These are phyloP conservation scores for Columba janthina DNA, from an alignment of 2,113 vertebrate genomes.

Conservation along the genomic window DNA sequence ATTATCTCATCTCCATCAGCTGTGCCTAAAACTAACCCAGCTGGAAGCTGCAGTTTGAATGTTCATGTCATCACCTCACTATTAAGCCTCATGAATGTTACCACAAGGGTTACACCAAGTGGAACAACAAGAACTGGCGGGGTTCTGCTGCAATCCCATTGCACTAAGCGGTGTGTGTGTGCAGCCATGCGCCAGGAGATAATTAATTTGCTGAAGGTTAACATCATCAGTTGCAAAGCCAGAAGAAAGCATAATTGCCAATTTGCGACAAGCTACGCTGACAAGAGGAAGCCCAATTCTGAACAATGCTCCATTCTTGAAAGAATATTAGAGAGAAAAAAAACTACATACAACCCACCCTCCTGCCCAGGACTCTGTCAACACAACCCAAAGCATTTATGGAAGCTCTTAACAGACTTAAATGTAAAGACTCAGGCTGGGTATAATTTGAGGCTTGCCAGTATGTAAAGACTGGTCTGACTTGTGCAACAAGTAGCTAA, in stretches of 20 bases:
- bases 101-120: background rate
- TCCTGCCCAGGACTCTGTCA: background rate
- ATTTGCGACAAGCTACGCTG: background rate
- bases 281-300: background rate
- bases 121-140: conserved; percentile 10
- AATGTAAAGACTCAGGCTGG: background rate
- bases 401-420: background rate
- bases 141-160: background rate
- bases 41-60: background rate
- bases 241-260: background rate
- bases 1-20: background rate
- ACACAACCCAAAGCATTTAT: background rate
- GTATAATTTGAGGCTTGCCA: background rate
- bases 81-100: background rate
- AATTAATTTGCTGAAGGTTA: conserved; percentile 51
- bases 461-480: conserved; percentile 15
- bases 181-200: background rate
- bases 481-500: conserved; percentile 11
- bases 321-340: background rate
- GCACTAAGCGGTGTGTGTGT: background rate
- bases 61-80: background rate
- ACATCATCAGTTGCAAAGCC: background rate
- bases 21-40: background rate
- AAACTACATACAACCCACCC: background rate
- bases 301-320: background rate